A percentile compares a stretch with the other conserved stretches of the same genome.
Evolutionary conservation across 2,888 invertebrate genomes (phyloP).

Genomic region (Phanerotoma sp.): DNA sequence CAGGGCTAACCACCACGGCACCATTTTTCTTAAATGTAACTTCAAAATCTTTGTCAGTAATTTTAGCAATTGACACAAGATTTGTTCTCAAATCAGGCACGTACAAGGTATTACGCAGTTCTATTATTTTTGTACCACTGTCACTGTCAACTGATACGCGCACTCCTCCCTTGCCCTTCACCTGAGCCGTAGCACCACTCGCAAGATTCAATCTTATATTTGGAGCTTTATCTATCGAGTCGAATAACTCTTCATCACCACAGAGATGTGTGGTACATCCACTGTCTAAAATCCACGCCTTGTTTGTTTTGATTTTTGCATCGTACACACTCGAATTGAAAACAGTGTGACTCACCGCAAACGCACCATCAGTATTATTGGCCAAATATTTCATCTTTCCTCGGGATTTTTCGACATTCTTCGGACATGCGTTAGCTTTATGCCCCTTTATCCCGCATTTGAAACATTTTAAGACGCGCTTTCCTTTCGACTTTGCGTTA

Average conservation of each 20-base stretch:
- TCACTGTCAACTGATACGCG: neutral
- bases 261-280: too few species aligned
- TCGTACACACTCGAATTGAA: neutral
- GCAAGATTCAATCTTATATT: conserved; percentile 9
- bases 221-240: too few species aligned
- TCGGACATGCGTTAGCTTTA: too few species aligned
- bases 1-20: conserved; percentile 19
- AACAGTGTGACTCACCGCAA: conserved; percentile 4
- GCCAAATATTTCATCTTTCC: neutral
- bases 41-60: conserved; percentile 28
- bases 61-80: conserved; percentile 33
- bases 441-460: too few species aligned
- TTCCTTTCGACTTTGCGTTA: neutral
- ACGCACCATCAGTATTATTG: conserved; percentile 3
- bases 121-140: too few species aligned
- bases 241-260: too few species aligned
- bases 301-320: neutral
- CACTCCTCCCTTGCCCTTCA: conserved; percentile 15
- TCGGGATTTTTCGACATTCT: neutral
- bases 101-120: conserved; percentile 9
- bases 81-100: conserved; percentile 28
- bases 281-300: too few species aligned
- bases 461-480: too few species aligned
- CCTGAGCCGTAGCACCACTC: conserved; percentile 3
- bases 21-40: conserved; percentile 22